These are phyloP conservation scores for Chamaea fasciata DNA, from an alignment of 2,113 vertebrate genomes.

Conservation along the genomic window DNA sequence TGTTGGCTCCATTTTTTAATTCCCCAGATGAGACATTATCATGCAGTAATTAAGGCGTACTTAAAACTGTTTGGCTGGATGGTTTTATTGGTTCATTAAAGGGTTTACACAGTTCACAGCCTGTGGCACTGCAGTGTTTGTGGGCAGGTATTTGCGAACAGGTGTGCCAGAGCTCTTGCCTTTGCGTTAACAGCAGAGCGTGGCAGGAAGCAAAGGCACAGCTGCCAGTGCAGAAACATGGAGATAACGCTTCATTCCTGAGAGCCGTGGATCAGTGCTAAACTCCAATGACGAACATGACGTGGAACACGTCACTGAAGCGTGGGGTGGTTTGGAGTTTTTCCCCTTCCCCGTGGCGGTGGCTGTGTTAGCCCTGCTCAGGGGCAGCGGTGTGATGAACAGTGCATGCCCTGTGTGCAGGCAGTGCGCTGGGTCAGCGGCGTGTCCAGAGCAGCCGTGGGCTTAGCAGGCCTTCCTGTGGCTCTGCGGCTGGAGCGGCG, in stretches of 20 bases:
- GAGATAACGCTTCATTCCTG: background rate
- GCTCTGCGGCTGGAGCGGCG: background rate
- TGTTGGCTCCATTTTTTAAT: background rate
- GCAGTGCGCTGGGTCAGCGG: background rate
- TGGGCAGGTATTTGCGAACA: background rate
- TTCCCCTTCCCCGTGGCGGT: fast-evolving
- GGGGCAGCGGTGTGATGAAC: background rate
- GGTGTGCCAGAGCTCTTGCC: background rate
- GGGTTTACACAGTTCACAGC: background rate
- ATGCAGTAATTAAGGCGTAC: background rate
- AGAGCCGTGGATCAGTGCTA: background rate
- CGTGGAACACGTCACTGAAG: fast-evolving
- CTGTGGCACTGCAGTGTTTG: background rate
- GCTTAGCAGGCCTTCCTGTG: background rate
- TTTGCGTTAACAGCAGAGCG: background rate
- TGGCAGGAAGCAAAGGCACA: background rate
- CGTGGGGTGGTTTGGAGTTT: background rate
- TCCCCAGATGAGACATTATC: background rate
- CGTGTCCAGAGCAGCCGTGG: background rate
- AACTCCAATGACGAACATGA: background rate
- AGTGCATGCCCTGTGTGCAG: background rate
- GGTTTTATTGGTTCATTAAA: background rate
- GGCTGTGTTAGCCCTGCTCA: background rate
- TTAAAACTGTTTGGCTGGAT: background rate
- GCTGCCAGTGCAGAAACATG: background rate